These are phyloP conservation scores for Myanophis thanlyinensis DNA, from an alignment of 2,113 vertebrate genomes.

Conservation along the genomic window DNA sequence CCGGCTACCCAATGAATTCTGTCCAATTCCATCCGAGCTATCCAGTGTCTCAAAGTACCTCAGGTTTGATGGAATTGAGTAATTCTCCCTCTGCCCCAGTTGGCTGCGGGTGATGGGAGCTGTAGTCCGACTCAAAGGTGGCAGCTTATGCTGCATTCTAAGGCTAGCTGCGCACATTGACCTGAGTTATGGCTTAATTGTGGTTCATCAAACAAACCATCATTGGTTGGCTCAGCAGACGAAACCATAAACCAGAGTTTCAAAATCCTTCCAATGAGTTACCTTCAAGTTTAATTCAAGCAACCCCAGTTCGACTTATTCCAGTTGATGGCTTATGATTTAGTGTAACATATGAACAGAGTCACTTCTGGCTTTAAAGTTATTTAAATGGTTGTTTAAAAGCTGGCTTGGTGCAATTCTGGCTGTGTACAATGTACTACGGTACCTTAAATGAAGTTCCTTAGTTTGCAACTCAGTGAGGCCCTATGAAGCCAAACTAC, in stretches of 20 bases:
- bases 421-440: background rate
- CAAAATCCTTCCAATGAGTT: background rate
- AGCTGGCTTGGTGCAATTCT: background rate
- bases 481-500: background rate
- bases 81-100: background rate
- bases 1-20: background rate
- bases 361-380: background rate
- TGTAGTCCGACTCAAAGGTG: background rate
- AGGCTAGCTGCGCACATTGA: background rate
- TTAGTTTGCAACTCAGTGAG: background rate
- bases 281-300: background rate
- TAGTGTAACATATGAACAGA: background rate
- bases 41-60: background rate
- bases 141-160: background rate
- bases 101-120: background rate
- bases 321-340: background rate
- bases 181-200: background rate
- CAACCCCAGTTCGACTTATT: background rate
- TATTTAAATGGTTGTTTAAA: background rate
- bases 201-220: background rate
- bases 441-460: background rate
- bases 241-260: background rate
- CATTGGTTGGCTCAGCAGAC: background rate
- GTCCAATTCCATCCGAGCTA: background rate
- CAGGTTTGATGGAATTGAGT: background rate